These are phyloP conservation scores for Sarcophaga peregrina DNA, from an alignment of 1,140 invertebrate species.

Conservation along the genomic window DNA sequence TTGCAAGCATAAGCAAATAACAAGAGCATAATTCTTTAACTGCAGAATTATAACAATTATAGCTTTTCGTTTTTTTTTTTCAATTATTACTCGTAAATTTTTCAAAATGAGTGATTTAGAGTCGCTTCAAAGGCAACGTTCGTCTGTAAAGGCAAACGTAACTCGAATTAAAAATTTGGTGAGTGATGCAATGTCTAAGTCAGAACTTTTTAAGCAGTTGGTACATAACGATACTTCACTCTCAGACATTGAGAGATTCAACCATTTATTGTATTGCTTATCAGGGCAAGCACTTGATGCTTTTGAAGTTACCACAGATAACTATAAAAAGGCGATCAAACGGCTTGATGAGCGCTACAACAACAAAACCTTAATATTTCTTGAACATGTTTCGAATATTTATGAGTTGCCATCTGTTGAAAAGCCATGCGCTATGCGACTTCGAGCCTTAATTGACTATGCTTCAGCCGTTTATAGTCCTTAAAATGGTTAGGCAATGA, in stretches of 20 bases:
- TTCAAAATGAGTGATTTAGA: too few relatives aligned
- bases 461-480: conserved; percentile 14
- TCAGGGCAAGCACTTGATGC: neutral
- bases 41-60: too few relatives aligned
- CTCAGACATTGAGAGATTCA: neutral
- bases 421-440: neutral
- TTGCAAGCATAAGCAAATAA: too few relatives aligned
- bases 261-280: neutral
- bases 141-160: too few relatives aligned
- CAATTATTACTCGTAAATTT: too few relatives aligned
- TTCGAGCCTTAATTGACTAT: neutral
- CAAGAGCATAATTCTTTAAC: too few relatives aligned
- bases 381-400: neutral
- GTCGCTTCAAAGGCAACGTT: too few relatives aligned
- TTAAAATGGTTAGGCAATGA: neutral
- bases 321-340: neutral
- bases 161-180: too few relatives aligned
- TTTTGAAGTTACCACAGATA: neutral
- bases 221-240: too few relatives aligned
- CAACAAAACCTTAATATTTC: conserved; percentile 5
- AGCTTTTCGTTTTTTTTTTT: too few relatives aligned
- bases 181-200: too few relatives aligned
- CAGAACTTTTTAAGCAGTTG: too few relatives aligned
- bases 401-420: neutral
- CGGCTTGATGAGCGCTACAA: neutral